Conservation (phyloP, 1,140 invertebrate species). For the Pachypsylla venusta region DNA sequence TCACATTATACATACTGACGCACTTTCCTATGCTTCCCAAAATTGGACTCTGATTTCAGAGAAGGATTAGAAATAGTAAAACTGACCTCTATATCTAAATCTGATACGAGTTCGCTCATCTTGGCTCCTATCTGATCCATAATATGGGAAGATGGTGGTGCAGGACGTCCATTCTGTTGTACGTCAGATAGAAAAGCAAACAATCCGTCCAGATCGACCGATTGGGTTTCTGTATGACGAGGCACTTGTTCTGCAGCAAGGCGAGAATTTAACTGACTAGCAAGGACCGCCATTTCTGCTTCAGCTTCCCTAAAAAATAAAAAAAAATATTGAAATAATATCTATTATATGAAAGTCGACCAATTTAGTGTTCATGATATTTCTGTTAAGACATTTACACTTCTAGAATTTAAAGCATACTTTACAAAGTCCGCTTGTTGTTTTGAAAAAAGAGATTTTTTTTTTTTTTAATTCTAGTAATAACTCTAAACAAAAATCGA, state of each 20-base stretch:
- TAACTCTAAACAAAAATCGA: no score
- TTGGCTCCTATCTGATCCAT: constrained; percentile 72
- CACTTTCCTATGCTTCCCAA: no score
- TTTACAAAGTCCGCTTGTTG: no score
- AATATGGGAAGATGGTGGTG: constrained; percentile 33
- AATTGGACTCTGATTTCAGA: no score
- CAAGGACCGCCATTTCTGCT: constrained; percentile 56
- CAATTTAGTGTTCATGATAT: no score
- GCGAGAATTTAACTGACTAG: constrained; percentile 54
- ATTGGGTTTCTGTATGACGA: constrained; percentile 38
- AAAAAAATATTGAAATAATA: constrained; percentile 10
- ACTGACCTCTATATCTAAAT: constrained; percentile 51
- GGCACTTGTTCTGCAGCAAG: constrained; percentile 35
- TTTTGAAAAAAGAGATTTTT: no score
- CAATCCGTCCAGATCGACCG: constrained; percentile 80
- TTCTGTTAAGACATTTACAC: no score
- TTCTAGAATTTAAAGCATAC: no score
- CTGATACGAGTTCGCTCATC: constrained; percentile 66
- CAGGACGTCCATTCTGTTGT: constrained; percentile 39
- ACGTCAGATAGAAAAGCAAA: constrained; percentile 83
- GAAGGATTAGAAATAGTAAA: neutral
- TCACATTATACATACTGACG: no score
- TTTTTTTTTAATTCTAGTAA: no score
- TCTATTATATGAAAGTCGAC: no score
- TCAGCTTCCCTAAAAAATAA: constrained; percentile 46